phyloP scores from a whole-genome alignment of 2,888 invertebrate species.

The Falcaria lacertinaria region DNA sequence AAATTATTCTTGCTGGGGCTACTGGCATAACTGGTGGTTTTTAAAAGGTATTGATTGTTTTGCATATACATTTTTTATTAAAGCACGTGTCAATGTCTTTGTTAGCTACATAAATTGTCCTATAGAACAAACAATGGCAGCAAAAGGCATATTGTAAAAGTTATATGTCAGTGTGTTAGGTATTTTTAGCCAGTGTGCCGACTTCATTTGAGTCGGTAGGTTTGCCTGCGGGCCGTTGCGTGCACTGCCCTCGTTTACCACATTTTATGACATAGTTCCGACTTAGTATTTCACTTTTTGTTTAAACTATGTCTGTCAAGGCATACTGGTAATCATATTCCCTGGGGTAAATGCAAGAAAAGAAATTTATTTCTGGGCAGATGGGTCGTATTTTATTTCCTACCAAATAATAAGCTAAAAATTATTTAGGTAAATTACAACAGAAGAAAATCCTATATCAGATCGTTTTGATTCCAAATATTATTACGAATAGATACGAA shows the following conservation, averaged over 20 bases:
- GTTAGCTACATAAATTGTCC: no score
- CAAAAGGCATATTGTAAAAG: constrained; percentile 28
- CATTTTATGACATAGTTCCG: constrained; percentile 73
- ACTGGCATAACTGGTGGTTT: no score
- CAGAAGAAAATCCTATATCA: no score
- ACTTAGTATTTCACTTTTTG: constrained; percentile 73
- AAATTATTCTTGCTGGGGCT: no score
- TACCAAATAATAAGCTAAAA: background rate
- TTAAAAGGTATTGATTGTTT: no score
- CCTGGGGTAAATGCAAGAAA: constrained; percentile 12
- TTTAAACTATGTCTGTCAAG: constrained; percentile 61
- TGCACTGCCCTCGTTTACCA: constrained; percentile 59
- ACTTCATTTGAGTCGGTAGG: constrained; percentile 39
- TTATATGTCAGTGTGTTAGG: constrained; percentile 27
- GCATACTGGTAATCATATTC: constrained; percentile 29
- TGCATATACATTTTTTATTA: no score
- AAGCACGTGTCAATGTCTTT: no score
- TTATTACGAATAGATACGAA: no score
- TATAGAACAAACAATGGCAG: constrained; percentile 20
- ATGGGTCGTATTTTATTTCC: background rate
- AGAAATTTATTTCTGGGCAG: background rate
- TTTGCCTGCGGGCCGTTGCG: constrained; percentile 40
- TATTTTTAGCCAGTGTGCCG: constrained; percentile 44
- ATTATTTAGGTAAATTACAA: no score
- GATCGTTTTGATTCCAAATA: no score